Percentiles rank a stretch among this genome's conserved stretches.
phyloP scores from a whole-genome alignment of 2,888 invertebrate genomes.

The Pseudeuparius sepicola region DNA sequence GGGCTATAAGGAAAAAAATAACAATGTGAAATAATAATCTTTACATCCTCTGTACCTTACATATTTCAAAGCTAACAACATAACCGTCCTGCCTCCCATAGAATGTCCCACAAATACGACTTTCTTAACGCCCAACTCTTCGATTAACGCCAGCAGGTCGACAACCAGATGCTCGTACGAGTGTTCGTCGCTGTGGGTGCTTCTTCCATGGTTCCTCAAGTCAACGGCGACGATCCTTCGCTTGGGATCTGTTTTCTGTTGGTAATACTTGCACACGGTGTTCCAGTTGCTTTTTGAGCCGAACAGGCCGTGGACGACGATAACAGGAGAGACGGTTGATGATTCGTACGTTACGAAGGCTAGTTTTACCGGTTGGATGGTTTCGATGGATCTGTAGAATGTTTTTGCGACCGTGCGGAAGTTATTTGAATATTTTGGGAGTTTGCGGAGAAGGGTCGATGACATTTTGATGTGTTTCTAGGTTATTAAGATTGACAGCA shows the following conservation, averaged over 20 bases:
- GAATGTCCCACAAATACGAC: slow-evolving; percentile 78
- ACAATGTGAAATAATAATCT: too few species aligned
- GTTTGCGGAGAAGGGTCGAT: too few species aligned
- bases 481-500: too few species aligned
- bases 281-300: slow-evolving; percentile 85
- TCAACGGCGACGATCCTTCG: slow-evolving; percentile 72
- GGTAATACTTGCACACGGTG: slow-evolving; percentile 53
- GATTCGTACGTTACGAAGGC: slow-evolving; percentile 58
- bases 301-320: slow-evolving; percentile 80
- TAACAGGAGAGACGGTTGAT: slow-evolving; percentile 49
- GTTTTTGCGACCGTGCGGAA: too few species aligned
- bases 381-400: too few species aligned
- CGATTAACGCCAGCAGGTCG: slow-evolving; percentile 60
- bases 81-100: slow-evolving; percentile 92
- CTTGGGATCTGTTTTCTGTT: slow-evolving; percentile 51
- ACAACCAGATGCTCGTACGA: slow-evolving; percentile 64
- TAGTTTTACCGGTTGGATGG: slow-evolving; percentile 56
- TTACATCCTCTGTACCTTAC: too few species aligned
- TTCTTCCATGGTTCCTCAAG: slow-evolving; percentile 91
- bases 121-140: slow-evolving; percentile 52
- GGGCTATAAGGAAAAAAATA: slow-evolving; percentile 44
- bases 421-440: too few species aligned
- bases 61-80: slow-evolving; percentile 69
- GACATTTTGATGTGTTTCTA: too few species aligned
- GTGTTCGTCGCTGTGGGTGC: slow-evolving; percentile 66